Percentiles rank a stretch among this genome's conserved stretches.
Conservation (phyloP, 2,888 invertebrate genomes). For the Lasius platythorax region DNA sequence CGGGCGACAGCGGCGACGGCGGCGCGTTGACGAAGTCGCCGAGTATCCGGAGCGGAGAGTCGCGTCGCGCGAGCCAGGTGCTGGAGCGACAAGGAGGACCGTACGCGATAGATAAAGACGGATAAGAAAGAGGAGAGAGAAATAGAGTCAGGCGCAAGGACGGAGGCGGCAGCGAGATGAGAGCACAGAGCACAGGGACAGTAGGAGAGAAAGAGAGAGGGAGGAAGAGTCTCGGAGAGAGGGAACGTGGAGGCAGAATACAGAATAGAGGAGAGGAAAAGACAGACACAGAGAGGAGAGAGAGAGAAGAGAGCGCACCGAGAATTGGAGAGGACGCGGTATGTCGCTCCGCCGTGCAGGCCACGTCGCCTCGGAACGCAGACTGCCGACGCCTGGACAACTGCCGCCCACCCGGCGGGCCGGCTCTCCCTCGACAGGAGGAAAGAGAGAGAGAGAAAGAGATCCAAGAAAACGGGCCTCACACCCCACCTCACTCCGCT, state of each 20-base stretch:
- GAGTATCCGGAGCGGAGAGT: constrained; percentile 48
- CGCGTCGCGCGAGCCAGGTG: constrained; percentile 41
- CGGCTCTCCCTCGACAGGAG: constrained; percentile 3
- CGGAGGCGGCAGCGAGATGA: constrained; percentile 48
- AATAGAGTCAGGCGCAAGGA: constrained; percentile 53
- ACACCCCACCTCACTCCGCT: background rate
- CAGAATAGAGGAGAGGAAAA: background rate
- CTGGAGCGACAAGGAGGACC: constrained; percentile 36
- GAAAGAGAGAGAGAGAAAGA: background rate
- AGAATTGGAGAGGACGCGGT: constrained; percentile 75
- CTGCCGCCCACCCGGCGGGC: constrained; percentile 82
- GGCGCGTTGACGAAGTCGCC: constrained; percentile 39
- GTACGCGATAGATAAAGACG: background rate
- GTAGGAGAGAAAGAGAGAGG: constrained; percentile 37
- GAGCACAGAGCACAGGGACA: constrained; percentile 20
- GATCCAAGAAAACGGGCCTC: constrained; percentile 68
- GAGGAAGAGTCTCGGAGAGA: constrained; percentile 17
- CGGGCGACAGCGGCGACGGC: background rate
- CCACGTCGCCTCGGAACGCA: constrained; percentile 82
- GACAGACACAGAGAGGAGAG: constrained; percentile 11
- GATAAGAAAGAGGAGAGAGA: constrained; percentile 28
- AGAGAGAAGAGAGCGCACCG: constrained; percentile 60
- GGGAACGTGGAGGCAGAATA: background rate
- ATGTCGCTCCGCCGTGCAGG: constrained; percentile 81
- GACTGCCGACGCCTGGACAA: constrained; percentile 82